Conservation (phyloP, 1,140 invertebrate genomes). For the Drosophila willistoni region DNA sequence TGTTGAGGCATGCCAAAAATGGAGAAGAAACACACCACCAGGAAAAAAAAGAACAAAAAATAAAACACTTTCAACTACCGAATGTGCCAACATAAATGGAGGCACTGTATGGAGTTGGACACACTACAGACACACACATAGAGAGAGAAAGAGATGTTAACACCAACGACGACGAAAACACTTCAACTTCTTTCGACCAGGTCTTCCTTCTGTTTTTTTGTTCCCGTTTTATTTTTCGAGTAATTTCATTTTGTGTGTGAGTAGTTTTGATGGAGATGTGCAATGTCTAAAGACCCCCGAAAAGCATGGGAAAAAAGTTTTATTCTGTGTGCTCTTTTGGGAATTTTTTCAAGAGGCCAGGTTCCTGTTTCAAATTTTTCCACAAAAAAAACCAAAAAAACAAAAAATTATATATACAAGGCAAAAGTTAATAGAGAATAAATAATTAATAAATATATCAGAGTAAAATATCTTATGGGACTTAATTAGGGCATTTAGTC, state of each 20-base stretch:
- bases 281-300: slow-evolving; percentile 36
- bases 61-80: slow-evolving; percentile 39
- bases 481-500: too few species aligned
- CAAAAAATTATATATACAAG: background rate
- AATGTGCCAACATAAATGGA: slow-evolving; percentile 44
- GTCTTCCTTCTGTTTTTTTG: slow-evolving; percentile 33
- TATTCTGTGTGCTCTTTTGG: slow-evolving; percentile 15
- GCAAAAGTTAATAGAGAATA: slow-evolving; percentile 3
- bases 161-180: slow-evolving; percentile 56
- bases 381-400: background rate
- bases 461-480: too few species aligned
- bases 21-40: slow-evolving; percentile 17
- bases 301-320: slow-evolving; percentile 44
- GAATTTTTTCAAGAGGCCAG: background rate
- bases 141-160: slow-evolving; percentile 52
- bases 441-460: background rate
- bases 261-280: slow-evolving; percentile 62
- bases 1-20: slow-evolving; percentile 41
- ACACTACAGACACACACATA: slow-evolving; percentile 5
- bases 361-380: background rate
- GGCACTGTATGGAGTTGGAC: slow-evolving; percentile 25
- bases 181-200: slow-evolving; percentile 30
- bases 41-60: background rate
- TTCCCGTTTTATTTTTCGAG: slow-evolving; percentile 60
- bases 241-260: slow-evolving; percentile 76